phyloP scores from a whole-genome alignment of 23 tunicate species.

The Botrylloides violaceus region DNA sequence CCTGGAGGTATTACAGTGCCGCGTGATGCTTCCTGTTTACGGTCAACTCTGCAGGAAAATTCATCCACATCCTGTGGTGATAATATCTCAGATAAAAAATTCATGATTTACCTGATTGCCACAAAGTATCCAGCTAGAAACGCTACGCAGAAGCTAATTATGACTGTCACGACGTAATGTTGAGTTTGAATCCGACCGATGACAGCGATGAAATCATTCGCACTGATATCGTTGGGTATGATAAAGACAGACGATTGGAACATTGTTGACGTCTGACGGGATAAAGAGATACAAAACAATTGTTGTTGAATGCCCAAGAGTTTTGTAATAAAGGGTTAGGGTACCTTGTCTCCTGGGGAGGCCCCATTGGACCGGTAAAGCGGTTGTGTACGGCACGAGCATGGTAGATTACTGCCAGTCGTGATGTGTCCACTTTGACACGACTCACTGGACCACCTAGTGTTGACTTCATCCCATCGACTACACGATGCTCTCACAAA shows the following conservation, averaged over 20 bases:
- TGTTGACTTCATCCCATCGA: neutral
- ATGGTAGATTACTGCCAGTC: neutral
- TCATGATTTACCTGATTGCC: constrained; percentile 41
- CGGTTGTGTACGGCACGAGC: too few relatives aligned
- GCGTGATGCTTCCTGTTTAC: neutral
- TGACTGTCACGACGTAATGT: constrained; percentile 13
- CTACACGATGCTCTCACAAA: neutral
- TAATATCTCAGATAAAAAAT: neutral
- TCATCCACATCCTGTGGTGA: neutral
- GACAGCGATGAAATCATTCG: constrained; percentile 9
- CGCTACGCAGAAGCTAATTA: constrained; percentile 26
- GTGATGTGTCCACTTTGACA: neutral
- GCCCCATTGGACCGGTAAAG: too few relatives aligned
- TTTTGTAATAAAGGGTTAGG: too few relatives aligned
- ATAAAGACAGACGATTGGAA: constrained; percentile 44
- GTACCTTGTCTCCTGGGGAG: too few relatives aligned
- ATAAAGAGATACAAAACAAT: too few relatives aligned
- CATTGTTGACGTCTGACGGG: constrained; percentile 36
- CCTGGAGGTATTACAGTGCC: constrained; percentile 32
- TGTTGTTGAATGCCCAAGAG: too few relatives aligned
- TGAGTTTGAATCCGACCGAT: constrained; percentile 21
- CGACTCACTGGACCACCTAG: neutral
- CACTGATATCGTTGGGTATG: constrained; percentile 42
- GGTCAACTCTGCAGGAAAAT: constrained; percentile 1
- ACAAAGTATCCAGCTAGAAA: constrained; percentile 32